Conservation (phyloP, 1,140 invertebrate genomes). For the Drosophila oshimai region DNA sequence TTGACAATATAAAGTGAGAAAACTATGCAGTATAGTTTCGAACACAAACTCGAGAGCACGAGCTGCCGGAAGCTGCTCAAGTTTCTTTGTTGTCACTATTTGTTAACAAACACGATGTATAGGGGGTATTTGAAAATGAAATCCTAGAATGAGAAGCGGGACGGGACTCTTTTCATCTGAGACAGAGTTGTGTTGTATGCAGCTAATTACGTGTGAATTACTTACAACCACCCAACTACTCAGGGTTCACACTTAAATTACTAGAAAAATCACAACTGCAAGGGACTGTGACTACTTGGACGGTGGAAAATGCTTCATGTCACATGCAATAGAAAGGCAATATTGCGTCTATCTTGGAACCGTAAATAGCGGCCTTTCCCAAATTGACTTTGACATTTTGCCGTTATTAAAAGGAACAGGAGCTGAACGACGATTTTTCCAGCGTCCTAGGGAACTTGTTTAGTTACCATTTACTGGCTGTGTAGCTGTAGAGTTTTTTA, state of each 20-base stretch:
- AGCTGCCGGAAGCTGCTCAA: background rate
- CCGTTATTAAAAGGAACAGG: slow-evolving; percentile 51
- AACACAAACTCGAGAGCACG: background rate
- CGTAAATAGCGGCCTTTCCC: slow-evolving; percentile 55
- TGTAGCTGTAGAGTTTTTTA: slow-evolving; percentile 53
- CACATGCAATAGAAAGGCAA: slow-evolving; percentile 53
- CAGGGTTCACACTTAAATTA: slow-evolving; percentile 65
- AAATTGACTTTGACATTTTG: slow-evolving; percentile 80
- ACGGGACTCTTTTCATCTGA: background rate
- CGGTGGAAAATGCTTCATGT: slow-evolving; percentile 27
- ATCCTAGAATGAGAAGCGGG: background rate
- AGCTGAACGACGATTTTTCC: background rate
- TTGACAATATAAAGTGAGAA: background rate
- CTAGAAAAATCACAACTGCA: slow-evolving; percentile 67
- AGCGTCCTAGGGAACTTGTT: background rate
- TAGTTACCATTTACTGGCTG: slow-evolving; percentile 13
- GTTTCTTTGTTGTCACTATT: slow-evolving; percentile 31
- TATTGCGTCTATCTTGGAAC: slow-evolving; percentile 76
- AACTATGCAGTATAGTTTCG: background rate
- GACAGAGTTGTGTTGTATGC: slow-evolving; percentile 62
- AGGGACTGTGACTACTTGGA: background rate
- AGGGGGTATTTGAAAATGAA: no score
- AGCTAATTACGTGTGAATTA: slow-evolving; percentile 73
- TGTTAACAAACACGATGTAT: slow-evolving; percentile 9
- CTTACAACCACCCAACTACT: slow-evolving; percentile 37